These are phyloP conservation scores for Cyphomyrus discorhynchus DNA, from an alignment of 2,113 vertebrate species.

Conservation along the genomic window DNA sequence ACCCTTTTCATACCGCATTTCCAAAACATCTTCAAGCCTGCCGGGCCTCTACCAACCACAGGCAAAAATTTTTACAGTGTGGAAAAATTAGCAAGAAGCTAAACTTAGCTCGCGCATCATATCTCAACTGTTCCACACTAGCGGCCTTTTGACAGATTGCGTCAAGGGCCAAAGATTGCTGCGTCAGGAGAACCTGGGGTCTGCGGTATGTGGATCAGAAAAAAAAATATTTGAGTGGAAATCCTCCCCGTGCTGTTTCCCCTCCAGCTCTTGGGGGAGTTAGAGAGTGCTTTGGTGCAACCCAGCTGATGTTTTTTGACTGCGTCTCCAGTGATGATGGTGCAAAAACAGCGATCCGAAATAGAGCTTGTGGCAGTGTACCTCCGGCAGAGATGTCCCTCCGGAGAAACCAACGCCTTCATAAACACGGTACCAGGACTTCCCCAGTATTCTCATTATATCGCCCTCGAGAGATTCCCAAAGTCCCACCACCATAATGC, in stretches of 20 bases:
- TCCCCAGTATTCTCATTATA: background rate
- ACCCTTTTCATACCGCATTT: background rate
- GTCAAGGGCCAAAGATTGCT: background rate
- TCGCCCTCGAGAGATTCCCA: background rate
- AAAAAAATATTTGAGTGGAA: constrained; percentile 22
- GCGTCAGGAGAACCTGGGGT: background rate
- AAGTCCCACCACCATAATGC: background rate
- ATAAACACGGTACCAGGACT: background rate
- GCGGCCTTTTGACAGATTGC: background rate
- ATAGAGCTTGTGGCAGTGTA: background rate
- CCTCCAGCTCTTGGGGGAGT: constrained; percentile 13
- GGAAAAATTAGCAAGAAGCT: background rate
- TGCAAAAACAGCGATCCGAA: constrained; percentile 40
- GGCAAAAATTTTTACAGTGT: background rate
- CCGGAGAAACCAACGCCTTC: background rate
- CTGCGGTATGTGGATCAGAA: constrained; percentile 18
- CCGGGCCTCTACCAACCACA: background rate
- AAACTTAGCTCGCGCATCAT: background rate
- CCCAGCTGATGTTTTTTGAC: constrained; percentile 38
- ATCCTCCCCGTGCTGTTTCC: constrained; percentile 22
- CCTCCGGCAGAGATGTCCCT: background rate
- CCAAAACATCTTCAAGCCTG: background rate
- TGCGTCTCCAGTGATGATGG: constrained; percentile 25
- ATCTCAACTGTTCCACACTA: background rate
- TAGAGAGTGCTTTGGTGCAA: constrained; percentile 41